Base-by-base conservation (phyloP, 1,140 invertebrate species). In the silkworm (Bombyx mori) region DNA sequence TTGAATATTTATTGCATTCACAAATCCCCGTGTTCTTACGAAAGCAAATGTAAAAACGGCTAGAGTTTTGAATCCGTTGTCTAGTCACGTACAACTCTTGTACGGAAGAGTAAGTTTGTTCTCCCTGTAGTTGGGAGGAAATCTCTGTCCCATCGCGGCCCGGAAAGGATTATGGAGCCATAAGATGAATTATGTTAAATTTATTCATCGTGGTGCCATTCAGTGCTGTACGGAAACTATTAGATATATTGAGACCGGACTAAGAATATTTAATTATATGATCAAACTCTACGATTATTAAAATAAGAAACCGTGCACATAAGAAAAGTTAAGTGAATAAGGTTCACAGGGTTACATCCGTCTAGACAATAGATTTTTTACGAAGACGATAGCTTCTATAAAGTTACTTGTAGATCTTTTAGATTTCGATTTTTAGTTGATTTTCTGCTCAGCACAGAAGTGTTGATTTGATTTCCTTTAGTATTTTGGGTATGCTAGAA, bases 81-180 rank as follows among this genome's bases (percentile, higher is more conserved):
- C 60, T 52, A 61, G 61, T 66, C 65, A 66, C 65, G 65, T 63
- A 42, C 61, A 5, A 44, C 58, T 52, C 44, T 47, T 60, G 46
- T 42, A 56, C 61, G 57, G 59, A 48, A 45, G 52, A 61, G 45
- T 58, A 63, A 66, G 55, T 66, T 66, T 61, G 59, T 58, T 63
- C 54, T 48, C 42, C 43, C 52, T 18, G 10, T 58, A 59, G 60
- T 55, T 52, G n/a, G n/a, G 10, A 22, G 46, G 49, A 48, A 57
- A 49, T 53, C 43, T 44, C 54, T 61, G 54, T 57, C 57, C 56
- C 56, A 55, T 59, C 51, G 49, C 51, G 47, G 46, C 46, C 55
- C 52, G 60, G 55, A 53, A 63, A 63, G 62, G 58, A 54, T 64
- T 64, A 60, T 58, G 54, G 47, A 58, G 56, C 54, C 50, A 56